Evolutionary conservation across 2,113 vertebrate genomes (phyloP).

Genomic region (Pedetes capensis): DNA sequence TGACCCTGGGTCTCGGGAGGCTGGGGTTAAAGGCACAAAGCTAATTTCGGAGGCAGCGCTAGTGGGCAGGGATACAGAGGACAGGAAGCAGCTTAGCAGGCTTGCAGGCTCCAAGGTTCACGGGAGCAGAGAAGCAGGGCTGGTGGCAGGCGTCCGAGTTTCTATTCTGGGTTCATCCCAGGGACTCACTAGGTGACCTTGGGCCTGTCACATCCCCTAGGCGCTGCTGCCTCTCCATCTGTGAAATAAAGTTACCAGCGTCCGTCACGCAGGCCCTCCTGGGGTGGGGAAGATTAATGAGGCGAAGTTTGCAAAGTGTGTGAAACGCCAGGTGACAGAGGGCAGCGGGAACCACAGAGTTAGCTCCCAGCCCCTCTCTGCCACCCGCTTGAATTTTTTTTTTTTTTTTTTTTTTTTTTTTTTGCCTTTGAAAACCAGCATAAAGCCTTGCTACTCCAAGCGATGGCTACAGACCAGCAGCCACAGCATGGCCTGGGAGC

Average conservation of each 20-base stretch:
- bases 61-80: background rate
- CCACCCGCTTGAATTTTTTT: no score
- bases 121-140: background rate
- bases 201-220: constrained; percentile 52
- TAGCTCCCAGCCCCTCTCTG: background rate
- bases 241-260: constrained; percentile 64
- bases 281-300: constrained; percentile 74
- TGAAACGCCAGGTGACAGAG: constrained; percentile 12
- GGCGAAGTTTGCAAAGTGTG: constrained; percentile 43
- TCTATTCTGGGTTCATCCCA: constrained; percentile 69
- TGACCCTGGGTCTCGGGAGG: background rate
- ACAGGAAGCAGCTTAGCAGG: background rate
- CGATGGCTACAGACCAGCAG: background rate
- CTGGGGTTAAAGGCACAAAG: background rate
- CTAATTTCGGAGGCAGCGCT: constrained; percentile 27
- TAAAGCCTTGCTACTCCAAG: background rate
- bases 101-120: background rate
- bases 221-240: constrained; percentile 68
- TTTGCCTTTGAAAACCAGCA: background rate
- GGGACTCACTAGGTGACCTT: constrained; percentile 61
- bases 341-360: constrained; percentile 13
- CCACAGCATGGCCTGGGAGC: background rate
- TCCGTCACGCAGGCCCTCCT: constrained; percentile 43
- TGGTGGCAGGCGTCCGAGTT: background rate
- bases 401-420: no score